Percentiles rank a stretch among this genome's conserved stretches.
Conservation (phyloP, 2,888 invertebrate species). For the Cabera pusaria region DNA sequence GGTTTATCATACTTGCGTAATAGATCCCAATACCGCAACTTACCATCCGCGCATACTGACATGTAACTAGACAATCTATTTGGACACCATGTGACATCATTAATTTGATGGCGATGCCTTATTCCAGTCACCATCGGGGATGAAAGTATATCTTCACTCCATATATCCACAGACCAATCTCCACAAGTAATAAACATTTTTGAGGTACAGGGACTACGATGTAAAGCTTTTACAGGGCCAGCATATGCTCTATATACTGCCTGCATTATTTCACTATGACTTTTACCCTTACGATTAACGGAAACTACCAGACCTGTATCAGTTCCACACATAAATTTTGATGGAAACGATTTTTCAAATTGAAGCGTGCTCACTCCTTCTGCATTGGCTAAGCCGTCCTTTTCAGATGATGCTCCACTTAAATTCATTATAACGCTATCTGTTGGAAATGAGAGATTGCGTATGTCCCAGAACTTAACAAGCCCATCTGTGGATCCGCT, state of each 20-base stretch:
- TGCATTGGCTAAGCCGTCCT: slow-evolving; percentile 68
- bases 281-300: slow-evolving; percentile 87
- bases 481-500: slow-evolving; percentile 84
- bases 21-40: slow-evolving; percentile 91
- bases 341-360: slow-evolving; percentile 86
- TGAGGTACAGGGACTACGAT: slow-evolving; percentile 85
- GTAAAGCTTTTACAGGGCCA: slow-evolving; percentile 84
- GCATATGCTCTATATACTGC: slow-evolving; percentile 80
- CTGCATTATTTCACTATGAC: slow-evolving; percentile 83
- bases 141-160: slow-evolving; percentile 86
- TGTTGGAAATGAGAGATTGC: slow-evolving; percentile 81
- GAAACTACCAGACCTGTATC: slow-evolving; percentile 71
- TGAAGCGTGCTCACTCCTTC: slow-evolving; percentile 85
- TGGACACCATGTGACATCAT: slow-evolving; percentile 56
- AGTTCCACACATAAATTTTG: slow-evolving; percentile 69
- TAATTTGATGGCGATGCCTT: slow-evolving; percentile 43
- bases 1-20: slow-evolving; percentile 87
- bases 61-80: slow-evolving; percentile 62
- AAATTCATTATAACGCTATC: slow-evolving; percentile 85
- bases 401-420: slow-evolving; percentile 65
- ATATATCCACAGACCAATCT: slow-evolving; percentile 85
- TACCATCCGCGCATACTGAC: slow-evolving; percentile 81
- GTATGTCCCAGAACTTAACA: slow-evolving; percentile 86
- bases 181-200: slow-evolving; percentile 87
- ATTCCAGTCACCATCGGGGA: slow-evolving; percentile 54